A percentile compares a stretch with the other conserved stretches of the same genome.
Evolutionary conservation across 2,888 invertebrate species (phyloP).

Genomic region (Bellardia bayeri): DNA sequence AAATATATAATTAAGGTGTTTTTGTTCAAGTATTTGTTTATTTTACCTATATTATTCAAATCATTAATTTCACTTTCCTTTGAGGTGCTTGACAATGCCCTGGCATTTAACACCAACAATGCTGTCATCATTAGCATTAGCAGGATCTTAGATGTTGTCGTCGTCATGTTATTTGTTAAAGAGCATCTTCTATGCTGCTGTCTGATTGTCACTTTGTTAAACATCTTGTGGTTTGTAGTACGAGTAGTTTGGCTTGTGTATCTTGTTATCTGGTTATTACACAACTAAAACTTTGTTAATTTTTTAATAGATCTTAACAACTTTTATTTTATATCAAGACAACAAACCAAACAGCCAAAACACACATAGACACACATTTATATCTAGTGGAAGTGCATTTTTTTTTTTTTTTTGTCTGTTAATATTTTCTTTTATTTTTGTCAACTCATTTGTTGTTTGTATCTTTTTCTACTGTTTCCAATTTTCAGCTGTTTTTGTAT

Average conservation of each 20-base stretch:
- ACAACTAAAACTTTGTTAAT: slow-evolving; percentile 67
- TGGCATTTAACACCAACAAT: slow-evolving; percentile 31
- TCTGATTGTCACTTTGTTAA: slow-evolving; percentile 26
- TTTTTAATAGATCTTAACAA: slow-evolving; percentile 56
- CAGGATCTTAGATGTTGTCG: not conserved
- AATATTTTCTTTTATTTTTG: slow-evolving; percentile 25
- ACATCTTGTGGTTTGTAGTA: slow-evolving; percentile 29
- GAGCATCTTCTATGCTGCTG: slow-evolving; percentile 25
- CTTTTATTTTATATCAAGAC: slow-evolving; percentile 38
- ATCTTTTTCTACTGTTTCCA: not conserved
- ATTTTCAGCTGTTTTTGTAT: slow-evolving; percentile 44
- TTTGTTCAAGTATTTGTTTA: not conserved
- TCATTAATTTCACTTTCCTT: slow-evolving; percentile 58
- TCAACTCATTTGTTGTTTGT: slow-evolving; percentile 45
- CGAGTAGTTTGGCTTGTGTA: slow-evolving; percentile 52
- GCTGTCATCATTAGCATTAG: slow-evolving; percentile 27
- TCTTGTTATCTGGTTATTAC: slow-evolving; percentile 71
- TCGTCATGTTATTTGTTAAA: not conserved
- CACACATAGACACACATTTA: slow-evolving; percentile 19
- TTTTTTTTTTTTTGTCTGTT: slow-evolving; percentile 4
- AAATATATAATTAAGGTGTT: too few species aligned
- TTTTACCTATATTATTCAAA: slow-evolving; percentile 60
- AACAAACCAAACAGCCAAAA: not conserved
- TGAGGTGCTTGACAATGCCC: slow-evolving; percentile 39
- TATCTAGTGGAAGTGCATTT: slow-evolving; percentile 44